Evolutionary conservation across 1,140 invertebrate species (phyloP).

Genomic region (Hormaphis cornu): DNA sequence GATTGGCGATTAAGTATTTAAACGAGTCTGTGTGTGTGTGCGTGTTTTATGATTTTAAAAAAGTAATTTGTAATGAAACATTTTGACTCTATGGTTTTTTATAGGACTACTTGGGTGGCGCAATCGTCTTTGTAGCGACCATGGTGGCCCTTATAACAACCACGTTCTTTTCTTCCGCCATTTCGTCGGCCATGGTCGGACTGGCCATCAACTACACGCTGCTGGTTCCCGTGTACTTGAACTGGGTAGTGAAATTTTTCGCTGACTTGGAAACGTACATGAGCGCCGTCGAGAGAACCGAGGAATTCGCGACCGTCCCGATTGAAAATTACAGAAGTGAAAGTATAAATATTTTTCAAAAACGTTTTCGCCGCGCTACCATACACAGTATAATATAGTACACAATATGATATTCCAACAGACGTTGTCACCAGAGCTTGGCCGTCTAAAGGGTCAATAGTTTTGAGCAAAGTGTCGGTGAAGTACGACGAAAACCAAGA

Average conservation of each 20-base stretch:
- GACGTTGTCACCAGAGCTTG: conserved; percentile 43
- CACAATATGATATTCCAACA: neutral
- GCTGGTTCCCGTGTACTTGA: conserved; percentile 67
- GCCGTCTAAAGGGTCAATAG: conserved; percentile 60
- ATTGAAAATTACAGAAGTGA: conserved; percentile 48
- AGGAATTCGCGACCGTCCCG: conserved; percentile 50
- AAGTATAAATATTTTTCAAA: conserved; percentile 29
- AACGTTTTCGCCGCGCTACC: too few species aligned
- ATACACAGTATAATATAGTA: neutral
- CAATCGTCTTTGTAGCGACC: conserved; percentile 64
- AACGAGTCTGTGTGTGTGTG: too few species aligned
- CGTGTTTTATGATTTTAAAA: neutral
- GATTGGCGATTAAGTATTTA: too few species aligned
- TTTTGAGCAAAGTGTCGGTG: conserved; percentile 58
- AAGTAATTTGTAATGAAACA: neutral
- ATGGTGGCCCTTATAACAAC: conserved; percentile 53
- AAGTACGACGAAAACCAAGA: conserved; percentile 52
- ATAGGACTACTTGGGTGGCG: conserved; percentile 72
- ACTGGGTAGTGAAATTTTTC: conserved; percentile 70
- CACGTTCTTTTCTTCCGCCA: conserved; percentile 45
- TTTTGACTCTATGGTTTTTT: conserved; percentile 33
- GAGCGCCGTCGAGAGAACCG: conserved; percentile 62
- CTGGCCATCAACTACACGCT: conserved; percentile 71
- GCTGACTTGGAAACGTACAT: conserved; percentile 71
- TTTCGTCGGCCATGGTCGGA: conserved; percentile 56